Conservation (phyloP, 2,113 vertebrate species). For the Ochotona princeps region DNA sequence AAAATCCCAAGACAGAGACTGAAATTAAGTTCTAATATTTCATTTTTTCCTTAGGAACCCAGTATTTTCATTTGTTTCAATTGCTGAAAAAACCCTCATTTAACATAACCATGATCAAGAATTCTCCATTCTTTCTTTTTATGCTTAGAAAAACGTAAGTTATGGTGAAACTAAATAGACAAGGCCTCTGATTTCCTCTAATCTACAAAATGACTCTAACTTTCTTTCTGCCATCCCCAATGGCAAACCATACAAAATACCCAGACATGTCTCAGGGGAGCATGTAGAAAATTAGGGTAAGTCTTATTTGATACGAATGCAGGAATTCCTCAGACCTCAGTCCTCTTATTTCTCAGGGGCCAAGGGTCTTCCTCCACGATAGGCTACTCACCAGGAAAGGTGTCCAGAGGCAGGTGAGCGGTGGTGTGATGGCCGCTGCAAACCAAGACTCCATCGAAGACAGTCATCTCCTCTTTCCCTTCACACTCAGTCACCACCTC, state of each 20-base stretch:
- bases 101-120: neutral
- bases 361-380: fast-evolving
- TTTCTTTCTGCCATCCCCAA: neutral
- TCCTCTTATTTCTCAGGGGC: neutral
- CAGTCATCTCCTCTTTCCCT: slow-evolving; percentile 83
- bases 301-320: neutral
- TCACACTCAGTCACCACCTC: slow-evolving; percentile 86
- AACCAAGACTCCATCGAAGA: slow-evolving; percentile 93
- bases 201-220: neutral
- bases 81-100: slow-evolving; percentile 20
- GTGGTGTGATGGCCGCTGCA: slow-evolving; percentile 91
- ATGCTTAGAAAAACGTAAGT: slow-evolving; percentile 14
- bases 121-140: neutral
- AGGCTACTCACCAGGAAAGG: slow-evolving; percentile 89
- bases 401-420: slow-evolving; percentile 86
- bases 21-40: slow-evolving; percentile 50
- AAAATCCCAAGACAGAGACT: slow-evolving; percentile 11
- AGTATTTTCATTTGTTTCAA: neutral
- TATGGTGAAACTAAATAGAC: neutral
- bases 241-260: neutral
- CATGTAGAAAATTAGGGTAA: neutral
- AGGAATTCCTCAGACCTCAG: neutral
- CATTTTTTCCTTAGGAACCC: slow-evolving; percentile 50
- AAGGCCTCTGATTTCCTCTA: neutral
- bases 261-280: neutral